A percentile compares a stretch with the other conserved stretches of the same genome.
These are phyloP conservation scores for Synodontis membranacea DNA, from an alignment of 2,113 vertebrate species.

Conservation along the genomic window DNA sequence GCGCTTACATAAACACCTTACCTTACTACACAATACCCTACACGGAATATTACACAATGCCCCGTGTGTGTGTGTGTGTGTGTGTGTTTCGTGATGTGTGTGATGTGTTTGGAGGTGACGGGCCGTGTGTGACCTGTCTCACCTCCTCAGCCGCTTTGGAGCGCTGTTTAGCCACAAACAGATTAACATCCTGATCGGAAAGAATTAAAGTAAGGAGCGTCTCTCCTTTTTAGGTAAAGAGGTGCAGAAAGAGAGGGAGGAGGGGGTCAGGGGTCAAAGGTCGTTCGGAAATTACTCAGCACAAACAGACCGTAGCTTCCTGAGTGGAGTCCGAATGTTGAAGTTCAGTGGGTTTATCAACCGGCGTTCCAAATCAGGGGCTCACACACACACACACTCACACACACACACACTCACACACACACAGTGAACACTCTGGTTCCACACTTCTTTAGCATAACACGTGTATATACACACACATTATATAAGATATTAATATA, in stretches of 20 bases:
- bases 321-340: background rate
- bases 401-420: background rate
- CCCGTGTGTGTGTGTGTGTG: slow-evolving; percentile 1
- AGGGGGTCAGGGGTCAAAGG: slow-evolving; percentile 6
- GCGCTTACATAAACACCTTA: no score
- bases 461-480: no score
- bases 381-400: background rate
- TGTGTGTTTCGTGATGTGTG: background rate
- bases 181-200: slow-evolving; percentile 70
- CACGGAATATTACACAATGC: no score
- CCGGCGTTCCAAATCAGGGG: background rate
- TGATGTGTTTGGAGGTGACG: slow-evolving; percentile 46
- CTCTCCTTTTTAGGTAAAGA: slow-evolving; percentile 71
- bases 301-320: slow-evolving; percentile 53
- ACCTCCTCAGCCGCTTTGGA: slow-evolving; percentile 51
- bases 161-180: slow-evolving; percentile 76
- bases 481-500: no score
- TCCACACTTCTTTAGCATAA: no score
- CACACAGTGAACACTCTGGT: background rate
- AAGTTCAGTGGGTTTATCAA: background rate
- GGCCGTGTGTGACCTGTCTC: slow-evolving; percentile 57
- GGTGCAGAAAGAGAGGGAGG: slow-evolving; percentile 28
- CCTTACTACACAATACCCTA: no score
- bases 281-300: slow-evolving; percentile 59
- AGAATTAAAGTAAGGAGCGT: slow-evolving; percentile 60